A percentile compares a stretch with the other conserved stretches of the same genome.
phyloP scores from a whole-genome alignment of 2,113 vertebrate genomes.

The Nothocercus nigrocapillus region DNA sequence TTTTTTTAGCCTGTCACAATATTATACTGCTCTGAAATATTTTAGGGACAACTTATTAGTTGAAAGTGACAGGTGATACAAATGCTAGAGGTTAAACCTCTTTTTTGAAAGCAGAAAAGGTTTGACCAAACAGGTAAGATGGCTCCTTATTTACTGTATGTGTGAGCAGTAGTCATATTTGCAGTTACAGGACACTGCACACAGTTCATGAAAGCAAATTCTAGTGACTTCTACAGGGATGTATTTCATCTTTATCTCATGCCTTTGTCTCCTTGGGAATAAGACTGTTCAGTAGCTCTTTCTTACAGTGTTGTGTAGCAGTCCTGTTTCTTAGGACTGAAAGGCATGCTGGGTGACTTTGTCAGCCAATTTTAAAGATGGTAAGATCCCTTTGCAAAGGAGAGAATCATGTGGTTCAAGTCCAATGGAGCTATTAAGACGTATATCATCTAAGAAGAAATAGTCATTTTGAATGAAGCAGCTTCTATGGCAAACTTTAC shows the following conservation, averaged over 20 bases:
- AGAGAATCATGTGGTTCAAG: neutral
- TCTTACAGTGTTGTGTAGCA: neutral
- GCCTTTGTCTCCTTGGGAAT: neutral
- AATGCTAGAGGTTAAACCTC: neutral
- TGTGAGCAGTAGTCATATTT: neutral
- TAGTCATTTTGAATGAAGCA: neutral
- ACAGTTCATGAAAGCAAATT: fast-evolving
- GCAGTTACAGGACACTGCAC: no score
- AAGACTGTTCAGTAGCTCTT: neutral
- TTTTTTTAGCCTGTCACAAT: neutral
- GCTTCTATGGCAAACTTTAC: neutral
- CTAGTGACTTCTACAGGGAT: no score
- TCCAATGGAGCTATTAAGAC: neutral
- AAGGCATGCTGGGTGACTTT: neutral
- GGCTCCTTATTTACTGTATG: neutral
- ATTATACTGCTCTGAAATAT: neutral
- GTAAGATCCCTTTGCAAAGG: no score
- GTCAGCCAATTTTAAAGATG: fast-evolving
- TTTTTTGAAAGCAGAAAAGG: neutral
- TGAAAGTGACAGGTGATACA: fast-evolving
- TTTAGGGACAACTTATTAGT: neutral
- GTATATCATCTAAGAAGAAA: neutral
- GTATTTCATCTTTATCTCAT: neutral
- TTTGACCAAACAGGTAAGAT: no score
- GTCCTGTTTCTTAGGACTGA: fast-evolving